phyloP scores from a whole-genome alignment of 2,888 invertebrate species.

The Eurois occulta region DNA sequence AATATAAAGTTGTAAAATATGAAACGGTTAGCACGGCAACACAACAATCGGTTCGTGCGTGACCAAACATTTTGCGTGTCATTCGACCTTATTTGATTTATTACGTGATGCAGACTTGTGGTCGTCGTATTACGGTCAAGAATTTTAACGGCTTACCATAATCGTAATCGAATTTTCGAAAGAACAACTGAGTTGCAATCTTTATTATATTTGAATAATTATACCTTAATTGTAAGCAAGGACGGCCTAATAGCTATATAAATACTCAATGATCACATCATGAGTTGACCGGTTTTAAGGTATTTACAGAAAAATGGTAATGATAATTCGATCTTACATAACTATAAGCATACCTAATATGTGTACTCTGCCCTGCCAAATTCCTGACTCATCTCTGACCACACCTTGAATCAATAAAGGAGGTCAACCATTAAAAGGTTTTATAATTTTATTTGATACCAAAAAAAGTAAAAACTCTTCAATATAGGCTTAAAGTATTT shows the following conservation, averaged over 20 bases:
- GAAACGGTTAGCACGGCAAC: conserved; percentile 15
- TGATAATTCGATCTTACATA: conserved; percentile 9
- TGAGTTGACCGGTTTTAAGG: conserved; percentile 10
- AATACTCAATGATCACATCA: conserved; percentile 29
- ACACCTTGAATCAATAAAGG: conserved; percentile 26
- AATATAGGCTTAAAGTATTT: neutral
- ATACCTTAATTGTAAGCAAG: conserved; percentile 19
- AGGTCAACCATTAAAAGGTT: conserved; percentile 12
- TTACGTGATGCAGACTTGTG: conserved; percentile 42
- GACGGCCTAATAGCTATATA: conserved; percentile 20
- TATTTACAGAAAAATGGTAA: neutral
- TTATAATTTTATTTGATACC: conserved; percentile 1
- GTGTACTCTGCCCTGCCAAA: conserved; percentile 8
- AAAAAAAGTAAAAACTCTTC: neutral
- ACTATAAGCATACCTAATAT: neutral
- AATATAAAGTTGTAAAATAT: neutral
- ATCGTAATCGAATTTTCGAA: conserved; percentile 5
- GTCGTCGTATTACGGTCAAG: conserved; percentile 47
- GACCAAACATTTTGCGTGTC: conserved; percentile 50
- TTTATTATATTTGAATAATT: neutral
- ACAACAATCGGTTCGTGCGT: conserved; percentile 39
- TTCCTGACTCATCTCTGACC: conserved; percentile 40
- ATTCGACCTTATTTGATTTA: conserved; percentile 51
- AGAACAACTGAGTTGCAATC: neutral
- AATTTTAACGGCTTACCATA: conserved; percentile 19